phyloP scores from a whole-genome alignment of 1,140 invertebrate species.

The Procambarus clarkii region DNA sequence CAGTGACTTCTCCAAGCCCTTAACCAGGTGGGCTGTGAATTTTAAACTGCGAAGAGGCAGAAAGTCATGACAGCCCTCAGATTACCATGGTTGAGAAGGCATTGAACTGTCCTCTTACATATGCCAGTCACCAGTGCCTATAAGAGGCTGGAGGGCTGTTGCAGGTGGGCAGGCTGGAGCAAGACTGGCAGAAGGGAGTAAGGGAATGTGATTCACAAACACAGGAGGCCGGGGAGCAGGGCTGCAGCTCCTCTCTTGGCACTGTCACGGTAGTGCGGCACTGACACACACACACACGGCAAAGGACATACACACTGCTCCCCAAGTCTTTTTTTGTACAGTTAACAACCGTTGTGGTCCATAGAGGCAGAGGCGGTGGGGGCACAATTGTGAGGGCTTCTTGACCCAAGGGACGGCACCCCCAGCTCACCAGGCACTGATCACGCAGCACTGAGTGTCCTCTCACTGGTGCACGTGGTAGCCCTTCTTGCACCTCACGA shows the following conservation, averaged over 20 bases:
- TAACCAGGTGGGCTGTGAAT: constrained; percentile 26
- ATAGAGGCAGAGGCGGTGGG: constrained; percentile 51
- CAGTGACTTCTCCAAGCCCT: constrained; percentile 1
- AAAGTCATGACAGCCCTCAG: constrained; percentile 14
- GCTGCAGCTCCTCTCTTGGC: constrained; percentile 43
- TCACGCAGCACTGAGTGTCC: constrained; percentile 54
- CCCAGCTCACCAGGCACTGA: constrained; percentile 43
- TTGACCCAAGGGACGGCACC: constrained; percentile 45
- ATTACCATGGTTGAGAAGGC: constrained; percentile 19
- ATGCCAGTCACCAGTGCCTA: constrained; percentile 38
- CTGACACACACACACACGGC: constrained; percentile 37
- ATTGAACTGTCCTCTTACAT: constrained; percentile 20
- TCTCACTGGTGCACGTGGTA: constrained; percentile 51
- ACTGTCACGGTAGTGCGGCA: constrained; percentile 51
- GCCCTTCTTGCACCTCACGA: constrained; percentile 74
- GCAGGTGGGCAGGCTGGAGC: constrained; percentile 44
- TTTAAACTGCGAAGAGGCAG: constrained; percentile 6
- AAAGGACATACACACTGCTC: constrained; percentile 38
- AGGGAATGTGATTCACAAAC: constrained; percentile 68
- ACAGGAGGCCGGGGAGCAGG: constrained; percentile 48
- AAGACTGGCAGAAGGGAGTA: constrained; percentile 48
- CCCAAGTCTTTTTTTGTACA: constrained; percentile 48
- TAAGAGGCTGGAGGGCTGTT: constrained; percentile 37
- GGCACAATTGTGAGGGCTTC: constrained; percentile 47
- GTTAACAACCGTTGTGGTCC: constrained; percentile 56